phyloP scores from a whole-genome alignment of 2,888 invertebrate species.

The Neuroscelio doddi region DNA sequence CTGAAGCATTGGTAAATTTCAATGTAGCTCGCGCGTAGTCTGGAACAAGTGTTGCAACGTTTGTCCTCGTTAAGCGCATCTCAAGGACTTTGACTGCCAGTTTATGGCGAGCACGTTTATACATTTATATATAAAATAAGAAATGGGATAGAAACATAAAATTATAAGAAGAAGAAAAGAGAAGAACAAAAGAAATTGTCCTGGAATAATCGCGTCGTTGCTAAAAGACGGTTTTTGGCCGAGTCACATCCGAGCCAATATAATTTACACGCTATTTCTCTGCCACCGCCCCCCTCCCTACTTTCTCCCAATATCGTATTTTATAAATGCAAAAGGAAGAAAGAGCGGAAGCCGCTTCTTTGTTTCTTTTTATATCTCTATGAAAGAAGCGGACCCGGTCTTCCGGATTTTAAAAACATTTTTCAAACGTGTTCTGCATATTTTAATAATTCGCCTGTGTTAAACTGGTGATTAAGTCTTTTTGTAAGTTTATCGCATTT shows the following conservation, averaged over 20 bases:
- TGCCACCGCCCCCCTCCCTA: slow-evolving; percentile 1
- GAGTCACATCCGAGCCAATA: background rate
- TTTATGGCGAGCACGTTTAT: background rate
- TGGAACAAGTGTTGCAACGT: no score
- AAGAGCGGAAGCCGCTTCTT: background rate
- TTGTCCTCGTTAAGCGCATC: no score
- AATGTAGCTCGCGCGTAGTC: background rate
- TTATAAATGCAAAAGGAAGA: slow-evolving; percentile 6
- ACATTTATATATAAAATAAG: background rate
- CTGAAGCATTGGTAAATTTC: no score
- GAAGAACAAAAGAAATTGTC: slow-evolving; percentile 5
- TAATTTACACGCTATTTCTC: slow-evolving; percentile 5
- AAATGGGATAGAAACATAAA: background rate
- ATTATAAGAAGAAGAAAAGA: background rate
- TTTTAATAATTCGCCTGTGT: no score
- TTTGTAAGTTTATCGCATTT: slow-evolving; percentile 19
- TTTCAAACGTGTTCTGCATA: no score
- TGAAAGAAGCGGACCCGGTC: no score
- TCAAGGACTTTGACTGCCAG: no score
- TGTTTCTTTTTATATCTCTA: no score
- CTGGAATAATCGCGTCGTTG: slow-evolving; percentile 25
- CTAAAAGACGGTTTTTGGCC: slow-evolving; percentile 26
- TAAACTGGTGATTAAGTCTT: no score
- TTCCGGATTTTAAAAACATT: no score
- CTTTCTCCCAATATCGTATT: background rate